These are phyloP conservation scores for Harmothoe impar DNA, from an alignment of 2,888 invertebrate genomes.

Conservation along the genomic window DNA sequence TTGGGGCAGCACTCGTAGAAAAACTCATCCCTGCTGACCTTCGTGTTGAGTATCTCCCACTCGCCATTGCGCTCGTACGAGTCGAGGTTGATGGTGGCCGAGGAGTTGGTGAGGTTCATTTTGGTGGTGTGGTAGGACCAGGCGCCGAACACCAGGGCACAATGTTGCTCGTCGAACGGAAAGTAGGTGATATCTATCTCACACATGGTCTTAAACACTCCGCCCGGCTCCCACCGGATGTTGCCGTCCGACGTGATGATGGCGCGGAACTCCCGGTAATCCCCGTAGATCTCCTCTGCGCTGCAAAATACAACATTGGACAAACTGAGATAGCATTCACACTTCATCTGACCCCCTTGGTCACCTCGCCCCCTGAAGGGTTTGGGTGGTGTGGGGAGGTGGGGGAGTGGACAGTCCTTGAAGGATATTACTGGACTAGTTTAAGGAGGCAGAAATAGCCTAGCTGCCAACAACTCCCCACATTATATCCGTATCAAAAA, in stretches of 20 bases:
- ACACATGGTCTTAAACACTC: conserved; percentile 72
- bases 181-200: conserved; percentile 74
- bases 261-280: conserved; percentile 72
- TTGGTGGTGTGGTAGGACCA: conserved; percentile 72
- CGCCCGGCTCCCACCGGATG: conserved; percentile 73
- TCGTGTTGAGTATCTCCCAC: conserved; percentile 69
- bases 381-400: too few relatives aligned
- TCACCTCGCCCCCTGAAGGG: too few relatives aligned
- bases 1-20: conserved; percentile 70
- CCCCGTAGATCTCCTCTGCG: conserved; percentile 72
- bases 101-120: conserved; percentile 71
- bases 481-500: too few relatives aligned
- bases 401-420: too few relatives aligned
- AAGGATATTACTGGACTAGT: too few relatives aligned
- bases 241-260: conserved; percentile 69
- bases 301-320: conserved; percentile 65
- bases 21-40: conserved; percentile 70
- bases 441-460: too few relatives aligned
- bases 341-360: not conserved
- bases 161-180: conserved; percentile 72
- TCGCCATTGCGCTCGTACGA: conserved; percentile 72
- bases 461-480: too few relatives aligned
- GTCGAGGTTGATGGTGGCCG: conserved; percentile 69
- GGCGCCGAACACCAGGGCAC: conserved; percentile 65
- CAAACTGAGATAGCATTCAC: not conserved